A percentile compares a stretch with the other conserved stretches of the same genome.
phyloP scores from a whole-genome alignment of 1,140 invertebrate genomes.

The Zaprionus camerounensis region DNA sequence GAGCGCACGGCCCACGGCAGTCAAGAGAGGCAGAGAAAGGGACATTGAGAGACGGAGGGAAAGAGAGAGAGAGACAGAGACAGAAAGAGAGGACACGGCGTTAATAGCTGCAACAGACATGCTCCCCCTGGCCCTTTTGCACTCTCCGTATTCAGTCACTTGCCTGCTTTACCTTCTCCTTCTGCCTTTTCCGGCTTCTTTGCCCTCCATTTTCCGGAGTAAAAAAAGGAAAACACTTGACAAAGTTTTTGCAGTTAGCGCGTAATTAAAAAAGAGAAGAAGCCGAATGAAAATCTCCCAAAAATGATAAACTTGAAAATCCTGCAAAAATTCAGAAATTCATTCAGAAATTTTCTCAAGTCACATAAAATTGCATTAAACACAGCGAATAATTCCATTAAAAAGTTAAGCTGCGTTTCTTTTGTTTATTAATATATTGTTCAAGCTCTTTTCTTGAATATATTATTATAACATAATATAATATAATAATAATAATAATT shows the following conservation, averaged over 20 bases:
- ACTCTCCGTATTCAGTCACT: not conserved
- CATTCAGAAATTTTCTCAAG: not conserved
- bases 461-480: too few relatives aligned
- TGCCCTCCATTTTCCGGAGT: constrained; percentile 1
- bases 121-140: not conserved
- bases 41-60: not conserved
- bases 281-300: constrained; percentile 6
- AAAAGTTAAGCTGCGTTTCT: not conserved
- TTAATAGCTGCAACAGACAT: constrained; percentile 66
- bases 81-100: constrained; percentile 49
- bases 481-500: too few relatives aligned
- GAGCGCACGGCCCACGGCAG: constrained; percentile 52
- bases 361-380: not conserved
- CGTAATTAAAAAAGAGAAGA: constrained; percentile 61
- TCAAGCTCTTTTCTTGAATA: not conserved
- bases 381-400: not conserved
- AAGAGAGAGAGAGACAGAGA: constrained; percentile 41
- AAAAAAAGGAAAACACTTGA: constrained; percentile 52
- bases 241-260: constrained; percentile 55
- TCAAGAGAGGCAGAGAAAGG: not conserved
- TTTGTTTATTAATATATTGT: not conserved
- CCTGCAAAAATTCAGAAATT: not conserved
- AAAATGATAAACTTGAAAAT: constrained; percentile 9
- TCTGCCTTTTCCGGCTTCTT: not conserved
- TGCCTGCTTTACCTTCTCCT: not conserved